These are phyloP conservation scores for Tenebrio molitor DNA, from an alignment of 1,140 invertebrate genomes.

Conservation along the genomic window DNA sequence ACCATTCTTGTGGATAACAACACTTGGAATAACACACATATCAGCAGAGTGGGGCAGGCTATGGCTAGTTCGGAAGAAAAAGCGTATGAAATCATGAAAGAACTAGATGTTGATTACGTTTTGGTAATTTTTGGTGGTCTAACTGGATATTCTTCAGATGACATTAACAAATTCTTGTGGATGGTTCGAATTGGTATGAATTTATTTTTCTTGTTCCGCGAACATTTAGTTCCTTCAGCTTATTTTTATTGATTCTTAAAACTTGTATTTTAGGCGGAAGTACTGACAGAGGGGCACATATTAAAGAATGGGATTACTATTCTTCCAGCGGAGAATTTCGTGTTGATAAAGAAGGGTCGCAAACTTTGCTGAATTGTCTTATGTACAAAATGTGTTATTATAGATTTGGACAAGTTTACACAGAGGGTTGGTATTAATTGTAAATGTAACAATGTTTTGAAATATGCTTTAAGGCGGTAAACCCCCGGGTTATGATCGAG, in stretches of 20 bases:
- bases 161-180: conserved; percentile 99
- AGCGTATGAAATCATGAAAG: conserved; percentile 97
- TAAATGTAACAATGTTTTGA: too few relatives aligned
- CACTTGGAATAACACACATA: conserved; percentile 99
- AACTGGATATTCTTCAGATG: conserved; percentile 98
- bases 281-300: conserved; percentile 93
- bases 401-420: conserved; percentile 93
- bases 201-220: too few relatives aligned
- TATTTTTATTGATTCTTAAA: too few relatives aligned
- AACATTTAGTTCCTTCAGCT: too few relatives aligned
- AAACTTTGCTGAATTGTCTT: conserved; percentile 88
- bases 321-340: conserved; percentile 94
- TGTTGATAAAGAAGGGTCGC: conserved; percentile 91
- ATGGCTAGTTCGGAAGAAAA: conserved; percentile 97
- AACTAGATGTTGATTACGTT: conserved; percentile 98
- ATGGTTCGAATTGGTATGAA: conserved; percentile 97
- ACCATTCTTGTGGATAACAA: conserved; percentile 99
- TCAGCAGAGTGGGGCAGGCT: conserved; percentile 92
- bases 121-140: conserved; percentile 98
- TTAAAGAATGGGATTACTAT: conserved; percentile 97
- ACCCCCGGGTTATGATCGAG: conserved; percentile 91
- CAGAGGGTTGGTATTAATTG: conserved; percentile 81
- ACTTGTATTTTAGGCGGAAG: conserved; percentile 78
- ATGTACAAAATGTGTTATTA: conserved; percentile 99
- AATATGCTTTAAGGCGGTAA: conserved; percentile 71